A percentile compares a stretch with the other conserved stretches of the same genome.
Conservation (phyloP, 2,888 invertebrate genomes). For the Sinohyriopsis cumingii region DNA sequence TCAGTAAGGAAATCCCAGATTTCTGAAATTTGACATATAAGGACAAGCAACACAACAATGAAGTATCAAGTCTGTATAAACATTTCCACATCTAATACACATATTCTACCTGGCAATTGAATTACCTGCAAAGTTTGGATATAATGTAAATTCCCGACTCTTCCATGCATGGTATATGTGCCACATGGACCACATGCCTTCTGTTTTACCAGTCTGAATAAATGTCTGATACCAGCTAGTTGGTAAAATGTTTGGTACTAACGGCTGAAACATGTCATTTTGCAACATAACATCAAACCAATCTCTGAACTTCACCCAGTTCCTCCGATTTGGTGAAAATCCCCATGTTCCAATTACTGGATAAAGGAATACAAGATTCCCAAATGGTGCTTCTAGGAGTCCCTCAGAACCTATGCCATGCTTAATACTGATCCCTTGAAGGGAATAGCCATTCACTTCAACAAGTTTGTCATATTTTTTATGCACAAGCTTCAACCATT, state of each 20-base stretch:
- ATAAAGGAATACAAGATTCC: constrained; percentile 42
- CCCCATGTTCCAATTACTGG: constrained; percentile 59
- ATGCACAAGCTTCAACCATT: constrained; percentile 56
- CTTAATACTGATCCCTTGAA: constrained; percentile 47
- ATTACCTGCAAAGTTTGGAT: constrained; percentile 42
- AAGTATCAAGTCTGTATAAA: no score
- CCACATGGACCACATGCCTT: constrained; percentile 65
- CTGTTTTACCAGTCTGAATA: constrained; percentile 28
- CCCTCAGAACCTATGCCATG: constrained; percentile 29
- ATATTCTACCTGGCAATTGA: neutral
- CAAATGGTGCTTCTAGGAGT: constrained; percentile 28
- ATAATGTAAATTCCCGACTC: constrained; percentile 44
- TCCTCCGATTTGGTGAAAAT: constrained; percentile 47
- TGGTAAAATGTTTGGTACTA: constrained; percentile 50
- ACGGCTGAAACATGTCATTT: constrained; percentile 42
- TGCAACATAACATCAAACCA: constrained; percentile 40
- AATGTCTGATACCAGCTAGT: constrained; percentile 52
- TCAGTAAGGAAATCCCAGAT: no score
- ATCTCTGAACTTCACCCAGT: constrained; percentile 44
- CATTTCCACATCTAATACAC: no score
- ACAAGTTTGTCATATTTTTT: constrained; percentile 38
- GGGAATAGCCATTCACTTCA: constrained; percentile 48
- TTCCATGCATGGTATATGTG: constrained; percentile 54
- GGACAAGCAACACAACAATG: no score
- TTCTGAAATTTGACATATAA: no score